Percentiles rank a stretch among this genome's conserved stretches.
phyloP scores from a whole-genome alignment of 2,797 vertebrate species.

The Xenentodon cancila region DNA sequence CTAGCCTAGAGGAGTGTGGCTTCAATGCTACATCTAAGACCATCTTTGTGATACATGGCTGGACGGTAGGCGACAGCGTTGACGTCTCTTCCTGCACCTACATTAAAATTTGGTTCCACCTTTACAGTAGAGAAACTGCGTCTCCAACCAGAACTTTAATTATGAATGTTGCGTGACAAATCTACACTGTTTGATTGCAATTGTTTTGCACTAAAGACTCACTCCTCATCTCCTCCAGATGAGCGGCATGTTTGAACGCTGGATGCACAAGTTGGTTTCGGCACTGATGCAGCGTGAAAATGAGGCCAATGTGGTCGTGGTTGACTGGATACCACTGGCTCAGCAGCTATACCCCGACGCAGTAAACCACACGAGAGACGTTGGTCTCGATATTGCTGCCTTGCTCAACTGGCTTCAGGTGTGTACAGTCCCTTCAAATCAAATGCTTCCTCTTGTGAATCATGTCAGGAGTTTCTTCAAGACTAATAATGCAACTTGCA shows the following conservation, averaged over 20 bases:
- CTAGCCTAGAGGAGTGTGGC: constrained; percentile 82
- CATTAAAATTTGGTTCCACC: background rate
- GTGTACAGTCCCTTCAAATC: background rate
- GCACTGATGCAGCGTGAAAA: constrained; percentile 87
- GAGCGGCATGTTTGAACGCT: constrained; percentile 90
- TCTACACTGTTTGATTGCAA: too few species aligned
- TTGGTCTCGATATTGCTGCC: constrained; percentile 84
- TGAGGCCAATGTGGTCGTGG: constrained; percentile 89
- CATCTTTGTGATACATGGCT: constrained; percentile 95
- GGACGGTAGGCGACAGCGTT: constrained; percentile 82
- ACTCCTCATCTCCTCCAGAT: constrained; percentile 77
- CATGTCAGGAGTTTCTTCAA: background rate
- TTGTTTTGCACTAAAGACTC: constrained; percentile 1
- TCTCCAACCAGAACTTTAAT: too few species aligned
- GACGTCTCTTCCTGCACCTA: too few species aligned
- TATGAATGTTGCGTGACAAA: background rate
- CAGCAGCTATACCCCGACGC: constrained; percentile 92
- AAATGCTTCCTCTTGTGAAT: background rate
- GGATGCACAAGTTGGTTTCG: constrained; percentile 87
- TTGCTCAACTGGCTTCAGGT: constrained; percentile 96
- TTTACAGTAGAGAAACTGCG: background rate
- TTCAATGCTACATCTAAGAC: constrained; percentile 91
- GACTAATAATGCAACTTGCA: background rate
- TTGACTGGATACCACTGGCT: constrained; percentile 90
- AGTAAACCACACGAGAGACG: constrained; percentile 85